Evolutionary conservation across 2,888 invertebrate genomes (phyloP), one percentile per base, ranked within the genome.

Genomic region (Xanthia icteritia): DNA sequence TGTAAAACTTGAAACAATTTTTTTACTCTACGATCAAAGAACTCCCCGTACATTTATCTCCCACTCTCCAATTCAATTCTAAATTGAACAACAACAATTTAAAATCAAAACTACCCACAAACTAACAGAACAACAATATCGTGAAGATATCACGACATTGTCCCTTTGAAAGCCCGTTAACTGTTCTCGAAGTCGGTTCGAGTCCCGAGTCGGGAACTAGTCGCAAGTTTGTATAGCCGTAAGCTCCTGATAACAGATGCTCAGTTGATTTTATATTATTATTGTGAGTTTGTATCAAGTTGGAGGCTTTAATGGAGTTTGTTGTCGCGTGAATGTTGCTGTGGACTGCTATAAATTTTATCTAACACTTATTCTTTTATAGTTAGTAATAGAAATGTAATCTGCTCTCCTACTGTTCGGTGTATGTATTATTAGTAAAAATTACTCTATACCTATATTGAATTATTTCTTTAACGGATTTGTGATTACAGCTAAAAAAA

Each of bases 161-260:
- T 78, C 78, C 81, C 64, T 77, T 87, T 85, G 56, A 87, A 82
- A 87, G 75, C 58, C 51, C 56, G 80, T n/a, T 83, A 81, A 81
- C 79, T 67, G 77, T 82, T 76, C 54, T 45, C 69, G 66, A 76
- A 76, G 85, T 83, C 75, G 73, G 71, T 82, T 72, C 61, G 73
- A 87, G 73, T 87, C 82, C 71, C 66, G 80, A 80, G 56, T 77
- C 80, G 54, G 39, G 72, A 82, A 81, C 83, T 77, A 69, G 68
- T 66, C 81, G 54, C 54, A 85, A 83, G 58, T 81, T 83, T 72
- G 81, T 71, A 58, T 45, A 31, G 36, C 51, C 54, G 56, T 80
- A 71, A 80, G 74, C 81, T 45, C 36, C 65, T 58, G 82, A 82
- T 83, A 83, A 81, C 76, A 73, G 71, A 65, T 58, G 85, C 31